These are phyloP conservation scores for Ornithoptera priamus DNA, from an alignment of 2,888 invertebrate species.

Conservation along the genomic window DNA sequence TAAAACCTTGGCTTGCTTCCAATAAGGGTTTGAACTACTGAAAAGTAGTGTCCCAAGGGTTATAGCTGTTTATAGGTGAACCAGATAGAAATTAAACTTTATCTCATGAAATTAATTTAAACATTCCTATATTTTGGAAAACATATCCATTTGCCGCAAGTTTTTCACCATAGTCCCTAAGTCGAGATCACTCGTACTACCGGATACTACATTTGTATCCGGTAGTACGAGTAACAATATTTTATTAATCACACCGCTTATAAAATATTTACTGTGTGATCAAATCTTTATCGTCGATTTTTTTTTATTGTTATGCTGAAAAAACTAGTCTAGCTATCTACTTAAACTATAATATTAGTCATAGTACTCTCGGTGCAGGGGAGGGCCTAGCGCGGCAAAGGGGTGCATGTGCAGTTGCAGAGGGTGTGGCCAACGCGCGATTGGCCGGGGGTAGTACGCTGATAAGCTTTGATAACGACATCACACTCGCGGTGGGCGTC, in stretches of 20 bases:
- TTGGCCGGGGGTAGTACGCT: conserved; percentile 43
- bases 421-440: conserved; percentile 49
- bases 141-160: no score
- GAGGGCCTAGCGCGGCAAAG: conserved; percentile 31
- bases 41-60: no score
- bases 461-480: conserved; percentile 30
- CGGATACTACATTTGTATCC: no score
- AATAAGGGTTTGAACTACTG: no score
- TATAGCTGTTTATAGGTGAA: no score
- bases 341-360: neutral
- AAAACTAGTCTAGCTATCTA: neutral
- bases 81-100: no score
- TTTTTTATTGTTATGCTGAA: neutral
- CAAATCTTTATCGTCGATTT: neutral
- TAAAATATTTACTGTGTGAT: neutral
- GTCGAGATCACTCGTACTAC: no score
- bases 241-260: neutral
- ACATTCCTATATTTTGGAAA: no score
- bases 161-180: no score
- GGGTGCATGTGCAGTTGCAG: conserved; percentile 34
- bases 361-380: conserved; percentile 7
- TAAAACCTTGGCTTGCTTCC: no score
- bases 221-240: no score
- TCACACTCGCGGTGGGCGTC: conserved; percentile 25
- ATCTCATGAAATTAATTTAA: no score